phyloP scores from a whole-genome alignment of 1,140 invertebrate species.

The Streblospio benedicti region DNA sequence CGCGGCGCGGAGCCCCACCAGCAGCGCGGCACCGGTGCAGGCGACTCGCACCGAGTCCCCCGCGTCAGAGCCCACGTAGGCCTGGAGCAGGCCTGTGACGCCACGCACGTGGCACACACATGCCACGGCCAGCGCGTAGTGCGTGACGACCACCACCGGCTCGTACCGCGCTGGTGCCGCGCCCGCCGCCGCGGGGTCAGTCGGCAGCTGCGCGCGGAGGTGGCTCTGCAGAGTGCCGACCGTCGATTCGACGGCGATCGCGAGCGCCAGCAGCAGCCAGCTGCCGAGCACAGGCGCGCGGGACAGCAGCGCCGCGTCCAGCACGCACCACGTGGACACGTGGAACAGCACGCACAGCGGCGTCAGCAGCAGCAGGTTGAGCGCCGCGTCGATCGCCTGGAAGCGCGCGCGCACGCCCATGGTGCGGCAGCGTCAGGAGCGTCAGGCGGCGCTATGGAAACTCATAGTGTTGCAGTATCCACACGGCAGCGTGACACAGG shows the following conservation, averaged over 20 bases:
- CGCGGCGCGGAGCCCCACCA: background rate
- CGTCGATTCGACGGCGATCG: slow-evolving; percentile 7
- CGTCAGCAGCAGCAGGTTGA: slow-evolving; percentile 14
- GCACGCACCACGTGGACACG: background rate
- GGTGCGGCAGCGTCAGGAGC: no score
- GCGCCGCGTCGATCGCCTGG: background rate
- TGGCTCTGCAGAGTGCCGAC: slow-evolving; percentile 9
- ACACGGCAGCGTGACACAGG: no score
- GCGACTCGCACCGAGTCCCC: background rate
- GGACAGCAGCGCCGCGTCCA: slow-evolving; percentile 2
- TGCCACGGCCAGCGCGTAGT: slow-evolving; percentile 5
- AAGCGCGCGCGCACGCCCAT: slow-evolving; percentile 3
- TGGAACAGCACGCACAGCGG: slow-evolving; percentile 12
- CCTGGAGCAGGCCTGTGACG: no score
- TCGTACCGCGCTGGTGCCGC: no score
- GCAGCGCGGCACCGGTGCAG: background rate
- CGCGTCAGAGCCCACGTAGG: background rate
- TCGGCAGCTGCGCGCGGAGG: background rate
- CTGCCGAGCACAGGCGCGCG: background rate
- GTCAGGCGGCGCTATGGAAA: no score
- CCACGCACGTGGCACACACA: slow-evolving; percentile 9
- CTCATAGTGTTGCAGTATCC: no score
- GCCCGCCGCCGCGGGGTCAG: background rate
- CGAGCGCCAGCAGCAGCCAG: slow-evolving; percentile 5
- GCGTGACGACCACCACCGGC: no score